phyloP scores from a whole-genome alignment of 2,888 invertebrate genomes.

The Eutolmus rufibarbis region DNA sequence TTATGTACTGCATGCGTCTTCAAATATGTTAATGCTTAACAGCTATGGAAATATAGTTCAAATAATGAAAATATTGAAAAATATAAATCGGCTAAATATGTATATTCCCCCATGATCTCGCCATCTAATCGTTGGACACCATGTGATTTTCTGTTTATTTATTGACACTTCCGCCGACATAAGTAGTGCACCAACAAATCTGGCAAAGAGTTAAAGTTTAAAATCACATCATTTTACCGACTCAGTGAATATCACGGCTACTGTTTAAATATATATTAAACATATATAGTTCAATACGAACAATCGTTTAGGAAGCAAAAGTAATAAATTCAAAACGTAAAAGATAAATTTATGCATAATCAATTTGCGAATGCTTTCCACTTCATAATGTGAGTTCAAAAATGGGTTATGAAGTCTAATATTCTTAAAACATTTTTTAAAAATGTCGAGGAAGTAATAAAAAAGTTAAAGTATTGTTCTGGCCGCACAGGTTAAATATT shows the following conservation, averaged over 20 bases:
- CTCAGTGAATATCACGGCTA: background rate
- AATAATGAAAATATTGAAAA: background rate
- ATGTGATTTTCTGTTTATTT: background rate
- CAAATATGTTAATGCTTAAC: background rate
- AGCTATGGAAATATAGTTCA: background rate
- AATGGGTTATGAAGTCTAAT: background rate
- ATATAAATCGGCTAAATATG: background rate
- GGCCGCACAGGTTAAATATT: background rate
- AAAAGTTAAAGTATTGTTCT: background rate
- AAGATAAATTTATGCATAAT: background rate
- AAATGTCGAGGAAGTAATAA: background rate
- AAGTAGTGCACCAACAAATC: background rate
- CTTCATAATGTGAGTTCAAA: background rate
- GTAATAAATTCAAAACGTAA: background rate
- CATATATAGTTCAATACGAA: background rate
- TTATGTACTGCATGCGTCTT: background rate
- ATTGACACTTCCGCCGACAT: background rate
- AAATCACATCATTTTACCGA: background rate
- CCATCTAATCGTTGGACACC: background rate
- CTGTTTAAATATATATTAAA: background rate
- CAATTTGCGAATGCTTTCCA: too few relatives aligned
- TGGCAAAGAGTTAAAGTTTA: background rate
- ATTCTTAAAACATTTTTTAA: background rate
- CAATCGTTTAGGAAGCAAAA: background rate
- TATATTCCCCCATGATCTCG: background rate